Percentiles rank a stretch among this genome's conserved stretches.
These are phyloP conservation scores for Glaucopsyche alexis DNA, from an alignment of 2,888 invertebrate genomes.

Conservation along the genomic window DNA sequence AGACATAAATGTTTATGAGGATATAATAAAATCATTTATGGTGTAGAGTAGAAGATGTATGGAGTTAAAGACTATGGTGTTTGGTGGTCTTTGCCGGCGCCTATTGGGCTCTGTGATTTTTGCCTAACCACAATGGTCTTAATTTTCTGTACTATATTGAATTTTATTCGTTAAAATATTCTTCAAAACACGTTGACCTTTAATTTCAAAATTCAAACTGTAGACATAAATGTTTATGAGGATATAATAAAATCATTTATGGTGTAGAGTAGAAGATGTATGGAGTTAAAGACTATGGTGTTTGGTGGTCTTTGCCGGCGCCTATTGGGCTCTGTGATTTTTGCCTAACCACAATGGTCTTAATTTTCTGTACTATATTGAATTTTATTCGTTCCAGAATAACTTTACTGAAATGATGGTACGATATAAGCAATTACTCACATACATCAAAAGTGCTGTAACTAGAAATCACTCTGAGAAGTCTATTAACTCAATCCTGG, in stretches of 20 bases:
- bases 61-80: not conserved
- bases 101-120: no score
- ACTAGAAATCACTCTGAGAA: conserved; percentile 99
- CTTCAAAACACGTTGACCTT: not conserved
- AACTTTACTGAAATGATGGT: conserved; percentile 98
- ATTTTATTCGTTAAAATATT: conserved; percentile 42
- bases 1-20: not conserved
- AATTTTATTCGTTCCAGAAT: conserved; percentile 76
- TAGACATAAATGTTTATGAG: not conserved
- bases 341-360: no score
- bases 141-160: no score
- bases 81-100: not conserved
- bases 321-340: no score
- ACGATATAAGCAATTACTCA: conserved; percentile 96
- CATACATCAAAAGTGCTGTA: conserved; percentile 99
- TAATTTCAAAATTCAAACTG: no score
- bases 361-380: no score
- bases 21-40: not conserved
- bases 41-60: not conserved
- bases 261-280: not conserved
- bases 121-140: no score
- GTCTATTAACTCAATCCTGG: conserved; percentile 99
- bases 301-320: not conserved
- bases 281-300: not conserved
- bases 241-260: not conserved